phyloP scores from a whole-genome alignment of 2,113 vertebrate species.

The Anhinga rufa region DNA sequence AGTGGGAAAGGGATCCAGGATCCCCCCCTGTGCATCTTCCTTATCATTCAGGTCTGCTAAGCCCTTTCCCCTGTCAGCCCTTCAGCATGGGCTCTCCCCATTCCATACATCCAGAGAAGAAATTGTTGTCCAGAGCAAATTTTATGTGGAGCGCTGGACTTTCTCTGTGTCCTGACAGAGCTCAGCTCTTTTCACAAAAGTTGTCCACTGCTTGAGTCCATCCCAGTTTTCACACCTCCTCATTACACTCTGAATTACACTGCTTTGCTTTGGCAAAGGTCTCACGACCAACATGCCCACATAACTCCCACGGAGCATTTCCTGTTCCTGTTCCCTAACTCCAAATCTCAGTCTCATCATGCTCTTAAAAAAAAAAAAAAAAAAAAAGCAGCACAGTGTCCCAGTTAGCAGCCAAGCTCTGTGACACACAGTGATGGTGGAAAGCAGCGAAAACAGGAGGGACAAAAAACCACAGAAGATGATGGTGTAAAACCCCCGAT shows the following conservation, averaged over 20 bases:
- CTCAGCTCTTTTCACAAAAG: background rate
- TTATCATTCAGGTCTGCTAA: background rate
- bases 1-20: background rate
- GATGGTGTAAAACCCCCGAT: background rate
- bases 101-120: background rate
- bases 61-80: background rate
- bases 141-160: background rate
- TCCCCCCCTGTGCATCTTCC: accelerated
- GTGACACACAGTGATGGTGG: background rate
- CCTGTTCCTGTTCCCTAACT: background rate
- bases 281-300: background rate
- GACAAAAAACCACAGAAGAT: background rate
- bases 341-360: background rate
- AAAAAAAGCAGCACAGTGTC: background rate
- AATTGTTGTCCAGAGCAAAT: background rate
- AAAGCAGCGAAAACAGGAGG: background rate
- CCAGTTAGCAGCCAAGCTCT: background rate
- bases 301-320: background rate
- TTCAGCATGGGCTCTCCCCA: background rate
- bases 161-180: background rate
- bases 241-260: background rate
- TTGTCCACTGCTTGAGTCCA: background rate
- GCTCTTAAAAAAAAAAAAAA: background rate
- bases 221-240: background rate
- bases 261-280: background rate